Base-by-base conservation (phyloP, 2,113 vertebrate genomes). In the Sminthopsis crassicaudata region DNA sequence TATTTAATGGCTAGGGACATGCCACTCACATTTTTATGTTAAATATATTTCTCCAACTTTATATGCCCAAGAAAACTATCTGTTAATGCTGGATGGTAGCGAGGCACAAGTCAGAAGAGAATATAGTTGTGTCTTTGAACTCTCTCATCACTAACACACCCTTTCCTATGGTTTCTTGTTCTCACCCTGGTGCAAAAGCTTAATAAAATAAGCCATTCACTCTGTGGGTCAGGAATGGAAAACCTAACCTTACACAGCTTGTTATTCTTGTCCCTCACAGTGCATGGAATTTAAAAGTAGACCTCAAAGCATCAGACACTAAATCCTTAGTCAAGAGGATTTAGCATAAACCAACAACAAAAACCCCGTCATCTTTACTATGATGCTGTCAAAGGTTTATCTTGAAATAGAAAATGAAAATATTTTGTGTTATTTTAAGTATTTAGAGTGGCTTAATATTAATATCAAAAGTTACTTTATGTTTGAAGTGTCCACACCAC, bases 151-250 rank as follows among this genome's bases (percentile, higher is more conserved):
- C 90, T n/a, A 7, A 51, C 76, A 10, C 92, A 14, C 89, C 95
- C 96, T 53, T 53, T 84, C 91, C 96, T 30, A 1, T 14, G 94
- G 93, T 90, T 92, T 96, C 55, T 93, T 95, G 46, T 95, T 93
- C 94, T 92, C 92, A 54, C 96, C 53, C 0, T 1, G 16, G 60
- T 6, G 94, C 51, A 50, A 94, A 94, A 42, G 89, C 94, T 88
- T 94, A 9, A 51, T 95, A 93, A 96, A 98, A 55, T 96, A 30
- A 93, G 96, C 97, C 97, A 93, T 98, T 98, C 98, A 98, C 96
- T 84, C 95, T 93, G 30, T 0, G 76, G 1, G 6, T 1, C n/a
- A 46, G 48, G 92, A 42, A 1, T 23, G 93, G 95, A 97, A 97
- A 97, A 55, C 94, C 96, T 97, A 98, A 92, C 52, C 84, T 25